Evolutionary conservation across 2,797 vertebrate genomes (phyloP).

Genomic region (Staurois parvus): DNA sequence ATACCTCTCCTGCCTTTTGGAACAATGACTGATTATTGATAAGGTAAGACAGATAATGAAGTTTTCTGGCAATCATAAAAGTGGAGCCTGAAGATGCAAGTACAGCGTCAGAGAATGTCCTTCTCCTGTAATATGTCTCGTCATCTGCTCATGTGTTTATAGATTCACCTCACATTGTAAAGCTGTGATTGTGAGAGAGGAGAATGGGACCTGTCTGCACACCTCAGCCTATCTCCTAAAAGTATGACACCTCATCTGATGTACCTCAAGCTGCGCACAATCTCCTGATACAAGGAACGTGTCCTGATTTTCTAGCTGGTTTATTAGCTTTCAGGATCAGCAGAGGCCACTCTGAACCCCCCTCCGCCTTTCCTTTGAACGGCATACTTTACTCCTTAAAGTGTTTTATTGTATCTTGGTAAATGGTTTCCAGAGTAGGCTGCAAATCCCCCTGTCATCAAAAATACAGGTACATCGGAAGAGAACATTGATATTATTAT

Average conservation of each 20-base stretch:
- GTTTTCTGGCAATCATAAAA: slow-evolving; percentile 40
- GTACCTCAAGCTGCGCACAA: slow-evolving; percentile 67
- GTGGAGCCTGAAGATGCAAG: background rate
- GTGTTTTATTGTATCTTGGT: slow-evolving; percentile 54
- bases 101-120: slow-evolving; percentile 57
- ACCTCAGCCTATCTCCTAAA: slow-evolving; percentile 65
- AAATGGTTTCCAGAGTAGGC: slow-evolving; percentile 33
- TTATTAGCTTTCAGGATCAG: slow-evolving; percentile 65
- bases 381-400: slow-evolving; percentile 52
- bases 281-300: slow-evolving; percentile 67
- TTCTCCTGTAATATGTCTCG: slow-evolving; percentile 61
- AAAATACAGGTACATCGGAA: background rate
- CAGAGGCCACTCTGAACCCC: slow-evolving; percentile 57
- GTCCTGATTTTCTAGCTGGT: slow-evolving; percentile 69
- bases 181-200: slow-evolving; percentile 57
- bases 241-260: slow-evolving; percentile 74
- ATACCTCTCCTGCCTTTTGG: background rate
- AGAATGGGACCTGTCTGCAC: slow-evolving; percentile 68
- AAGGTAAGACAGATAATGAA: slow-evolving; percentile 52
- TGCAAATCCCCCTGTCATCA: slow-evolving; percentile 16
- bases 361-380: slow-evolving; percentile 29
- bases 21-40: slow-evolving; percentile 54
- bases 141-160: slow-evolving; percentile 58
- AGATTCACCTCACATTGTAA: slow-evolving; percentile 66
- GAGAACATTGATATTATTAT: background rate